Conservation (phyloP, 1,140 invertebrate species). For the Planococcus citri region DNA sequence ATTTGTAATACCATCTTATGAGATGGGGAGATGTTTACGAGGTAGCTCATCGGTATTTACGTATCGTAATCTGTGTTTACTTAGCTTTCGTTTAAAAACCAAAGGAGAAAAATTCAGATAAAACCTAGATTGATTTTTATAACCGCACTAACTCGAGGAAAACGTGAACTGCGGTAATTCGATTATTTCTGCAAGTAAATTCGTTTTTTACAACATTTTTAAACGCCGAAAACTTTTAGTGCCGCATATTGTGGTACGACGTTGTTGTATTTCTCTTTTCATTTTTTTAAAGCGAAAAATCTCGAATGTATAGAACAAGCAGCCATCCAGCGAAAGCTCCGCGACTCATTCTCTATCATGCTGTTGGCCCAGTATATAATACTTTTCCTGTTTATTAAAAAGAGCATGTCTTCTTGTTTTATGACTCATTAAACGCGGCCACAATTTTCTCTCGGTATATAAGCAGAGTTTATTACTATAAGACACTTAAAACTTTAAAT, state of each 20-base stretch:
- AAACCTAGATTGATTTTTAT: not conserved
- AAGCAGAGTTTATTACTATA: not conserved
- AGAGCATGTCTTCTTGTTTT: not conserved
- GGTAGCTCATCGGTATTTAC: not conserved
- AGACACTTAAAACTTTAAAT: not conserved
- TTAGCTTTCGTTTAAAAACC: not conserved
- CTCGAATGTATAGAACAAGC: not conserved
- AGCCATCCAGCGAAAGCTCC: not conserved
- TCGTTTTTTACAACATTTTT: conserved; percentile 1
- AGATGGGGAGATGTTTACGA: not conserved
- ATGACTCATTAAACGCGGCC: conserved; percentile 1
- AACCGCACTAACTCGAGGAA: not conserved
- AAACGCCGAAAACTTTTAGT: not conserved
- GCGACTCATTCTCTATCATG: too few species aligned
- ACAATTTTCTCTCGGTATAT: not conserved
- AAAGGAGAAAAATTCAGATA: not conserved
- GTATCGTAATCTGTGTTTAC: not conserved
- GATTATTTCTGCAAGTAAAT: not conserved
- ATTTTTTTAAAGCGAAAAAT: not conserved
- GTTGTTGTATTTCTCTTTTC: too few species aligned
- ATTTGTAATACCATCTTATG: not conserved
- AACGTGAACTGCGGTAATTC: not conserved
- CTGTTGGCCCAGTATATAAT: not conserved
- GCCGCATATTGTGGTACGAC: not conserved
- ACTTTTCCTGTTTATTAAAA: conserved; percentile 4